These are phyloP conservation scores for Agonopterix subpropinquella DNA, from an alignment of 2,888 invertebrate genomes.

Conservation along the genomic window DNA sequence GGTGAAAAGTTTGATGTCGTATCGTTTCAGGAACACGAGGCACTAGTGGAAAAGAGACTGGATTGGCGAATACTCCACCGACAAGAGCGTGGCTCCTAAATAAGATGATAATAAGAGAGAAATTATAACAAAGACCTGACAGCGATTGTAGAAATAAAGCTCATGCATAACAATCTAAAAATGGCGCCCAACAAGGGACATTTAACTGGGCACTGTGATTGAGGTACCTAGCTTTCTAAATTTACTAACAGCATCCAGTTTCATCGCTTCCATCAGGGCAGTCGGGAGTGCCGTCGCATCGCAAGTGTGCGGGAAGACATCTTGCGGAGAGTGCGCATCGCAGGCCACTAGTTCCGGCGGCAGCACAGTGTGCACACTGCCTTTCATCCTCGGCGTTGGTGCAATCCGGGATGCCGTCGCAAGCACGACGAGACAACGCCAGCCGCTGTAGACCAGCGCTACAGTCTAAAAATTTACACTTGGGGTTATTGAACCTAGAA, in stretches of 20 bases:
- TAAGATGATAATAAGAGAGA: no score
- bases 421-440: slow-evolving; percentile 85
- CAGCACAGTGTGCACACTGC: slow-evolving; percentile 85
- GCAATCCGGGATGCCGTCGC: slow-evolving; percentile 92
- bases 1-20: no score
- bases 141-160: no score
- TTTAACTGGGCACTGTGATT: no score
- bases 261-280: slow-evolving; percentile 93
- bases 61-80: no score
- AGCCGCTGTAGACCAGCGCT: slow-evolving; percentile 82
- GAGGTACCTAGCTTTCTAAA: no score
- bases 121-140: no score
- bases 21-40: no score
- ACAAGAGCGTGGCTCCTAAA: no score
- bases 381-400: slow-evolving; percentile 88
- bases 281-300: slow-evolving; percentile 89
- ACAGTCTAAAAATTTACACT: slow-evolving; percentile 73
- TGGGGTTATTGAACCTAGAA: neutral
- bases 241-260: slow-evolving; percentile 85
- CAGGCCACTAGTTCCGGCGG: slow-evolving; percentile 74
- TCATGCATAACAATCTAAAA: no score
- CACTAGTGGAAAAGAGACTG: no score
- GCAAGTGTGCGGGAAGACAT: slow-evolving; percentile 81
- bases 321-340: slow-evolving; percentile 87
- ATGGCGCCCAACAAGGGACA: no score